Evolutionary conservation across 2,797 vertebrate species (phyloP).

Genomic region (Cyprinodon diabolis): DNA sequence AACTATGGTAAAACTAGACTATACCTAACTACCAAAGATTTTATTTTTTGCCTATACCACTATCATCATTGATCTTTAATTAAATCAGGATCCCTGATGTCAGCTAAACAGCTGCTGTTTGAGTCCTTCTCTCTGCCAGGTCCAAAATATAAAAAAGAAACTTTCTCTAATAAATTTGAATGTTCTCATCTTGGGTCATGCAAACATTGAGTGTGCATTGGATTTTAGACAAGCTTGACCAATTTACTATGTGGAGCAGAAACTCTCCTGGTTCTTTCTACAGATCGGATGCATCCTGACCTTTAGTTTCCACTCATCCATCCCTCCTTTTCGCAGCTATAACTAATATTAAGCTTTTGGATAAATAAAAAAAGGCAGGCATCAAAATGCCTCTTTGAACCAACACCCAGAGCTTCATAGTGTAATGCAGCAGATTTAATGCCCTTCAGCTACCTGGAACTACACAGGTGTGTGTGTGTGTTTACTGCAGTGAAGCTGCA

Average conservation of each 20-base stretch:
- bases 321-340: background rate
- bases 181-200: background rate
- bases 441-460: slow-evolving; percentile 18
- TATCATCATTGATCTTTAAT: background rate
- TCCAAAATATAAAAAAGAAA: no score
- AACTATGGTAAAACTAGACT: no score
- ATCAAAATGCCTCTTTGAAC: background rate
- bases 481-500: slow-evolving; percentile 66
- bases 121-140: background rate
- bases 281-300: background rate
- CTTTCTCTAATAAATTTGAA: background rate
- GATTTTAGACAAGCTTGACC: background rate
- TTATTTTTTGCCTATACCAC: no score
- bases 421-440: background rate
- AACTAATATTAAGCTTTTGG: background rate
- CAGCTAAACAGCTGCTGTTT: background rate
- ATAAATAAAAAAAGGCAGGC: no score
- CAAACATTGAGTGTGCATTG: background rate
- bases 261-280: background rate
- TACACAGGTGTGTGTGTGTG: slow-evolving; percentile 19
- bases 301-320: background rate
- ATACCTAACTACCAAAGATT: no score
- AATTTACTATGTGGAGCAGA: background rate
- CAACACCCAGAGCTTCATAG: background rate
- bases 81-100: background rate